phyloP scores from a whole-genome alignment of 2,797 vertebrate genomes.

The Sebastes reedi region DNA sequence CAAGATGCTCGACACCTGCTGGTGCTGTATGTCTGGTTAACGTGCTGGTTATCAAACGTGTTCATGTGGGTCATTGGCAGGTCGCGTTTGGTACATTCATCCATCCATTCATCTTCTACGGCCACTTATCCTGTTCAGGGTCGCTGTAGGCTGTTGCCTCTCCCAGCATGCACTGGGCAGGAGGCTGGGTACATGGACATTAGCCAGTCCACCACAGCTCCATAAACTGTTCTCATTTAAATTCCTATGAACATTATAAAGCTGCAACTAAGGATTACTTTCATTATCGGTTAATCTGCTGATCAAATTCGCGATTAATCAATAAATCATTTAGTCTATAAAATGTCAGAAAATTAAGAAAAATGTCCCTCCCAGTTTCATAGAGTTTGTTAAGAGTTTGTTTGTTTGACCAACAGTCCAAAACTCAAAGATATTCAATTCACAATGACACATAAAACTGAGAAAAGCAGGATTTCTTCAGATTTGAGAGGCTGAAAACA shows the following conservation, averaged over 20 bases:
- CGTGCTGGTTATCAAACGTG: slow-evolving; percentile 11
- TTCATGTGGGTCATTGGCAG: slow-evolving; percentile 17
- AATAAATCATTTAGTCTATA: background rate
- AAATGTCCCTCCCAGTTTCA: background rate
- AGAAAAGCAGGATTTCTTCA: background rate
- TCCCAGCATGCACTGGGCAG: slow-evolving; percentile 31
- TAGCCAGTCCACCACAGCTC: background rate
- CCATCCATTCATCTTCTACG: slow-evolving; percentile 10
- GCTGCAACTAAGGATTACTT: background rate
- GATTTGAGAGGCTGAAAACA: background rate
- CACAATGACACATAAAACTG: background rate
- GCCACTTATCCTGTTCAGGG: background rate
- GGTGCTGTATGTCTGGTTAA: slow-evolving; percentile 8
- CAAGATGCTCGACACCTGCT: background rate
- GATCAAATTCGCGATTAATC: background rate
- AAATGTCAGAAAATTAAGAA: background rate
- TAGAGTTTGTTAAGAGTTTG: background rate
- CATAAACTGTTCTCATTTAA: background rate
- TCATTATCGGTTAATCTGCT: background rate
- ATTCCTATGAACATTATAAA: background rate
- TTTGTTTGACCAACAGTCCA: background rate
- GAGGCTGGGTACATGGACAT: background rate
- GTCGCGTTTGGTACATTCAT: slow-evolving; percentile 27
- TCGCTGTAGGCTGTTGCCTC: background rate
- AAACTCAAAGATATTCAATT: background rate